These are phyloP conservation scores for Neodiprion fabricii DNA, from an alignment of 1,140 invertebrate genomes.

Conservation along the genomic window DNA sequence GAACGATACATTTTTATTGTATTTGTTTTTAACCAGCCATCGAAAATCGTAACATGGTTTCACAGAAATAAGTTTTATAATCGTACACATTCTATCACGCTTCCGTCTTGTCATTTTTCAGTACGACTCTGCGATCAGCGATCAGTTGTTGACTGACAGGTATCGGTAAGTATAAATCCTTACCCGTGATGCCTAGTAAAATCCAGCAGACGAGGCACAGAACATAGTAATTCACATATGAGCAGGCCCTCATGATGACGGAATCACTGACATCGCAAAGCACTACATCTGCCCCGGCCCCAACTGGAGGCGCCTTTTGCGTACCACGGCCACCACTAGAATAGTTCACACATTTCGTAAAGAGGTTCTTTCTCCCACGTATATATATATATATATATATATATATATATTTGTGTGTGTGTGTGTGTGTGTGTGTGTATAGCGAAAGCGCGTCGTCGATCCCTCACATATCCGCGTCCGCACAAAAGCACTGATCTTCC, in stretches of 20 bases:
- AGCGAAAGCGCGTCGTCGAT: not conserved
- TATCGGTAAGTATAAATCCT: constrained; percentile 25
- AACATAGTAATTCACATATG: constrained; percentile 60
- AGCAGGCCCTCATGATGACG: constrained; percentile 59
- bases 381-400: too few relatives aligned
- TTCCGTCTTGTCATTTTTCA: not conserved
- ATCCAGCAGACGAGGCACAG: constrained; percentile 61
- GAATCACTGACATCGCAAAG: constrained; percentile 49
- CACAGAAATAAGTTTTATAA: too few relatives aligned
- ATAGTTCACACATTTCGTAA: constrained; percentile 5
- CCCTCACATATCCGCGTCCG: constrained; percentile 1
- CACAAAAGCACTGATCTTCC: not conserved
- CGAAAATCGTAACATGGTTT: too few relatives aligned
- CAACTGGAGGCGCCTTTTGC: not conserved
- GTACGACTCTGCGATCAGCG: not conserved
- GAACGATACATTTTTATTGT: too few relatives aligned
- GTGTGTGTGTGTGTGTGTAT: not conserved
- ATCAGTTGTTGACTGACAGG: too few relatives aligned
- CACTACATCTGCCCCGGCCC: constrained; percentile 27
- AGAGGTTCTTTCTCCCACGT: not conserved
- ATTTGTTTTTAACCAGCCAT: too few relatives aligned
- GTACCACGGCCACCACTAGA: constrained; percentile 17
- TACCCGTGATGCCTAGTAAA: constrained; percentile 59
- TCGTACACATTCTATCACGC: constrained; percentile 3
- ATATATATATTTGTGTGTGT: too few relatives aligned